Percentiles rank a stretch among this genome's conserved stretches.
These are phyloP conservation scores for Prietella phreatophila DNA, from an alignment of 2,113 vertebrate genomes.

Conservation along the genomic window DNA sequence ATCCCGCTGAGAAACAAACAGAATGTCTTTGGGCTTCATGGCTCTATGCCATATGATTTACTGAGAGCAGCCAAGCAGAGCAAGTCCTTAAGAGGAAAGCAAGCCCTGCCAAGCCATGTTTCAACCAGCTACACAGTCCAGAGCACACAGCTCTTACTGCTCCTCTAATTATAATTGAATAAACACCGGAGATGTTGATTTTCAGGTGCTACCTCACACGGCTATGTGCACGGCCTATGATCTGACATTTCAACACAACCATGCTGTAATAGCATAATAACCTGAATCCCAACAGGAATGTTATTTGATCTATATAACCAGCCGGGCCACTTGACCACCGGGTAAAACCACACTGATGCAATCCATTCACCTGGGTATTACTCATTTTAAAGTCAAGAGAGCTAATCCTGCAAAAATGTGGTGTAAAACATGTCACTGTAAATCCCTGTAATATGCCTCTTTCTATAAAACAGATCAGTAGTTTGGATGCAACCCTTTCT, in stretches of 20 bases:
- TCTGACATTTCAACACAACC: conserved; percentile 4
- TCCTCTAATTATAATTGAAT: conserved; percentile 18
- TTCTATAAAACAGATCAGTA: conserved; percentile 27
- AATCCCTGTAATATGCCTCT: conserved; percentile 16
- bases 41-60: conserved; percentile 41
- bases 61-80: conserved; percentile 24
- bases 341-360: conserved; percentile 27
- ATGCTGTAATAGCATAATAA: neutral
- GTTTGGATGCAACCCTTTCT: neutral
- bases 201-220: conserved; percentile 17
- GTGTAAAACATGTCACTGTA: conserved; percentile 32
- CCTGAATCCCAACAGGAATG: neutral
- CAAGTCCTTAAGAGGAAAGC: conserved; percentile 28
- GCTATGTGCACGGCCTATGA: conserved; percentile 3
- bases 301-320: conserved; percentile 2
- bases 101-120: conserved; percentile 22
- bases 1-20: conserved; percentile 46
- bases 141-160: conserved; percentile 11
- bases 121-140: conserved; percentile 32
- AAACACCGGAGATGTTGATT: conserved; percentile 22
- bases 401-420: conserved; percentile 33
- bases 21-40: conserved; percentile 3
- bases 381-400: conserved; percentile 21
- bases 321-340: neutral
- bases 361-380: conserved; percentile 39